Evolutionary conservation across 37 sponge, comb jelly and placozoan species (phyloP), one percentile per base, ranked within the genome.

Genomic region (Aplysina aerophoba): DNA sequence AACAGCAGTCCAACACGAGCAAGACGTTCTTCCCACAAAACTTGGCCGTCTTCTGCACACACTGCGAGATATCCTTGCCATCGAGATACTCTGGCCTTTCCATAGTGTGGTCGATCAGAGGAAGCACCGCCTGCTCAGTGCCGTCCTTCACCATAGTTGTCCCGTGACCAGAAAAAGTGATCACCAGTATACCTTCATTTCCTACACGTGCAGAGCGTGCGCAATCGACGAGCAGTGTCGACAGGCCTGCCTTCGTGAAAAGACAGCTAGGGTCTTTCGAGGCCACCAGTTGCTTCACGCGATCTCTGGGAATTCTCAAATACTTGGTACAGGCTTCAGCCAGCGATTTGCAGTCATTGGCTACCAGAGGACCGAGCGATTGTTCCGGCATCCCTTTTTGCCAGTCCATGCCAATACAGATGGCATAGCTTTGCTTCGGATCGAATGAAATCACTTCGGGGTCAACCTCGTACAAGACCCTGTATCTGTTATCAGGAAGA

Each of bases 161-260:
- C 78, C 78, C 78, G 53, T 75, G 78, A 17, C 78, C 78, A 41
- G 78, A 75, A 44, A 75, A 75, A 3, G 78, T 24, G 22, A 75
- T 36, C 21, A 75, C 21, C 20, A 75, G 25, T 25, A 75, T 41
- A 1, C 78, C 78, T 24, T 75, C 78, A 25, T 53, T 24, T 25
- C 78, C 78, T 6, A 75, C 78, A n/a, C n/a, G n/a, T n/a, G n/a
- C n/a, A 0, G 44, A 53, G 2, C 78, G 20, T 39, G 78, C 78
- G 20, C 41, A 53, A 16, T 75, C 78, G n/a, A 75, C 37, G 44
- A 75, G 31, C n/a, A 53, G 44, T 4, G 54, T 75, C 17, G 53
- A 75, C 14, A 75, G n/a, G 4, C 78, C 78, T 0, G 14, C 78
- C 12, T 40, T 25, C 15, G 8, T 75, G 25, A 75, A 21, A 19